Evolutionary conservation across 1,140 invertebrate genomes (phyloP).

Genomic region (Conus ventricosus): DNA sequence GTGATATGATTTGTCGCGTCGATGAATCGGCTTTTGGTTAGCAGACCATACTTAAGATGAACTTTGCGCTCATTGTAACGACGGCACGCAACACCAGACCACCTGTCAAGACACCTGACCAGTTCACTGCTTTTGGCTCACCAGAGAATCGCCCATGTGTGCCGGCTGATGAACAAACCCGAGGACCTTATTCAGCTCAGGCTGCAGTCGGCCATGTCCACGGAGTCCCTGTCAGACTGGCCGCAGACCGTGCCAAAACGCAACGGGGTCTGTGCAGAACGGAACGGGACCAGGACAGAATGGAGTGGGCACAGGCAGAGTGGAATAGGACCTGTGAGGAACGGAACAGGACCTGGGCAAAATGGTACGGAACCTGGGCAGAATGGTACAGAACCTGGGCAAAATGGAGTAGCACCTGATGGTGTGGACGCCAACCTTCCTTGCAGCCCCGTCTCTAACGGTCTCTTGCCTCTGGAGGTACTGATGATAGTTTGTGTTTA

Average conservation of each 20-base stretch:
- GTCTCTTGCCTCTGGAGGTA: conserved; percentile 27
- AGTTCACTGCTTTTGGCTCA: conserved; percentile 24
- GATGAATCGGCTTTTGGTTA: too few species aligned
- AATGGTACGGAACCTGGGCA: conserved; percentile 7
- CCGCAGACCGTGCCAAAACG: background rate
- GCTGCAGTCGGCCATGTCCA: conserved; percentile 66
- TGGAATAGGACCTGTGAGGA: background rate
- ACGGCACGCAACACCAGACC: too few species aligned
- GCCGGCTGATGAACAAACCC: conserved; percentile 67
- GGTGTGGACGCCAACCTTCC: background rate
- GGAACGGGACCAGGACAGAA: too few species aligned
- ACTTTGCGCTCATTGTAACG: too few species aligned
- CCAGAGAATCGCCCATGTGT: conserved; percentile 68
- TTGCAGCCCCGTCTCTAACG: conserved; percentile 34
- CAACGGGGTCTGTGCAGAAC: background rate
- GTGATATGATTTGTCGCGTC: too few species aligned
- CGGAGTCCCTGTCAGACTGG: conserved; percentile 56
- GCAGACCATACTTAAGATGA: too few species aligned
- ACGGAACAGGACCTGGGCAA: conserved; percentile 21
- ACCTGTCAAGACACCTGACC: too few species aligned
- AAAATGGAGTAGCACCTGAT: background rate
- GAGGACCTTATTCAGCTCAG: conserved; percentile 69
- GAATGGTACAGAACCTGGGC: background rate
- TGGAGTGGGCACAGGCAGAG: too few species aligned
- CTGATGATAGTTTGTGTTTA: background rate